Base-by-base conservation (phyloP, 1,140 invertebrate genomes). In the Drosophila ohnishii region DNA sequence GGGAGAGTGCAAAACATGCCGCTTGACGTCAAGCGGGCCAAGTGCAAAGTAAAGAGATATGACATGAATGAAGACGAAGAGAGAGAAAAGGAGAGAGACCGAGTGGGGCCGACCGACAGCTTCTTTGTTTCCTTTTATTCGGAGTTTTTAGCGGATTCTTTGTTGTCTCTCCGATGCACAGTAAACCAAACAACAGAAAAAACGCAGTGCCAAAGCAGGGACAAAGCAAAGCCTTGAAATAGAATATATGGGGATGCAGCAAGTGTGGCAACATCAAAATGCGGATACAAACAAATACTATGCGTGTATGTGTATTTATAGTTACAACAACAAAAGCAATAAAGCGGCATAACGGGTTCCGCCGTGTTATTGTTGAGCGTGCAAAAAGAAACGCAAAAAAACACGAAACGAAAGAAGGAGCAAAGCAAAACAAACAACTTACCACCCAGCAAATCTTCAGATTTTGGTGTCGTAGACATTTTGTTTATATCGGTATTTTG, bases 381-480 rank as follows among this genome's bases (percentile, higher is more conserved):
- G 60, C 75, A 76, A 58, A 58, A 37, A 70, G 47, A 61, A 34
- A 59, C 53, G 65, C 62, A 53, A 39, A 66, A 53, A 56, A 57
- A 56, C 34, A 45, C 32, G 69, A 40, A 25, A 63, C 25, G 19
- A 69, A 59, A 53, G 40, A 62, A 59, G 22, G 61, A 57, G 59
- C 58, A 75, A 75, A 62, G 42, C 51, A 71, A 60, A 71, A 70
- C 71, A 56, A 71, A 71, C 65, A 77, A 87, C 84, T 87, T 87
- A 87, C 84, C 84, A 78, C 84, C 84, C 64, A 87, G 84, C 85
- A 87, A 87, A 87, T 87, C 84, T 87, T 87, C 84, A 53, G 84
- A 88, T 87, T 88, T 87, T 84, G 84, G 84, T 80, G 84, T 87
- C 77, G 84, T 88, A 80, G 84, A 87, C 84, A 87, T 87, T 83